These are phyloP conservation scores for Todiramphus saurophagus DNA, from an alignment of 2,113 vertebrate species.

Conservation along the genomic window DNA sequence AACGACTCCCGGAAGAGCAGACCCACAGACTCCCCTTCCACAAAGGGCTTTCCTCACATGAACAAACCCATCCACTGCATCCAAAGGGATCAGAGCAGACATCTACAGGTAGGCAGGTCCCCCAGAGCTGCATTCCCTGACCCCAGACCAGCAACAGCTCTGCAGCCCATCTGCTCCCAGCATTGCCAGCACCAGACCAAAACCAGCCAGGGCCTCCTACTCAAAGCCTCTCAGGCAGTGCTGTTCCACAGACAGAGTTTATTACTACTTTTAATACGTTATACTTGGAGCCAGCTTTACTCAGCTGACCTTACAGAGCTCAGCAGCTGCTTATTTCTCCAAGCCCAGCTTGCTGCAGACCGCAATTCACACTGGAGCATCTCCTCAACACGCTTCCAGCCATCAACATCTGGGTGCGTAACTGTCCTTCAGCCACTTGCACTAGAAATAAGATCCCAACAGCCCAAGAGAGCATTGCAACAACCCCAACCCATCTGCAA, in stretches of 20 bases:
- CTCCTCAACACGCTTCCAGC: not conserved
- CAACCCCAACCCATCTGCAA: not conserved
- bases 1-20: not conserved
- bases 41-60: too few species aligned
- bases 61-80: not conserved
- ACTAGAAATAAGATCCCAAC: not conserved
- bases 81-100: not conserved
- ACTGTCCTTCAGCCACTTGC: not conserved
- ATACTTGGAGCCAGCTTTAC: not conserved
- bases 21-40: not conserved
- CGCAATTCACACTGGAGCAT: too few species aligned
- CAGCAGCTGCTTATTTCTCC: not conserved
- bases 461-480: not conserved
- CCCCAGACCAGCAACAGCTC: not conserved
- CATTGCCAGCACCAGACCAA: not conserved
- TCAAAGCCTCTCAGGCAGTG: not conserved
- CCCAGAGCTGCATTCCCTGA: not conserved
- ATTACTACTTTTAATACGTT: not conserved
- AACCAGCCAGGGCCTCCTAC: not conserved
- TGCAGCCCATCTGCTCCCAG: not conserved
- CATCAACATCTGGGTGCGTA: too few species aligned
- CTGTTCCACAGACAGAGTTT: not conserved
- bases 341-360: not conserved
- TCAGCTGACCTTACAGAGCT: not conserved
- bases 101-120: not conserved